A percentile compares a stretch with the other conserved stretches of the same genome.
Conservation (phyloP, 2,113 vertebrate genomes). For the Pelecanus crispus region DNA sequence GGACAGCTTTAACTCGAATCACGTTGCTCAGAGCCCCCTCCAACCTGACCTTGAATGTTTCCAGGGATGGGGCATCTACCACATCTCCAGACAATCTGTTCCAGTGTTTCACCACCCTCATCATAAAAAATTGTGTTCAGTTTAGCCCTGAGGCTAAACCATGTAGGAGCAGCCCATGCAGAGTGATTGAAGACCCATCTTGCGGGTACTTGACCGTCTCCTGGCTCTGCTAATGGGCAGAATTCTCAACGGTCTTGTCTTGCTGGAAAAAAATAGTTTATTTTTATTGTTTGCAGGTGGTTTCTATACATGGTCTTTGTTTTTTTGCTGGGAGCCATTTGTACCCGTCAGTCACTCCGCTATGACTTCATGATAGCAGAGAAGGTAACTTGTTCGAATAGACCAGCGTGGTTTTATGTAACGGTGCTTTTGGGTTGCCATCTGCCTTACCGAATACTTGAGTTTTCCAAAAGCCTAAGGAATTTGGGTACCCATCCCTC, state of each 20-base stretch:
- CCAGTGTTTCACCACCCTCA: background rate
- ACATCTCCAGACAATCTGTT: background rate
- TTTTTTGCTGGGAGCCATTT: slow-evolving; percentile 92
- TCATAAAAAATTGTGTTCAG: background rate
- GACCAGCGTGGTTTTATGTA: background rate
- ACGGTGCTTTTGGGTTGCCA: background rate
- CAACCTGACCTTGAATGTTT: background rate
- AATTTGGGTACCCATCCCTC: background rate
- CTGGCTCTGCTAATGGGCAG: background rate
- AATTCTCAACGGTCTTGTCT: background rate
- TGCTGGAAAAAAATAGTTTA: background rate
- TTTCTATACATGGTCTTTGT: slow-evolving; percentile 96
- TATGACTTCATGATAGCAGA: slow-evolving; percentile 97
- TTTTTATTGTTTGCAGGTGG: slow-evolving; percentile 83
- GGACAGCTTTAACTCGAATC: background rate
- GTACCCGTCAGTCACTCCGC: slow-evolving; percentile 89
- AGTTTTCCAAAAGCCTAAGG: background rate
- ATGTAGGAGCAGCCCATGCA: background rate
- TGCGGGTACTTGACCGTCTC: background rate
- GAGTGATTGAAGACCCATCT: background rate
- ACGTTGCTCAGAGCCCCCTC: background rate
- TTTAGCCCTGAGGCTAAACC: background rate
- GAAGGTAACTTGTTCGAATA: slow-evolving; percentile 77
- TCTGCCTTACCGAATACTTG: background rate
- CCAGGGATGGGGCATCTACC: background rate